phyloP scores from a whole-genome alignment of 2,113 vertebrate species.

The Philantomba maxwellii region DNA sequence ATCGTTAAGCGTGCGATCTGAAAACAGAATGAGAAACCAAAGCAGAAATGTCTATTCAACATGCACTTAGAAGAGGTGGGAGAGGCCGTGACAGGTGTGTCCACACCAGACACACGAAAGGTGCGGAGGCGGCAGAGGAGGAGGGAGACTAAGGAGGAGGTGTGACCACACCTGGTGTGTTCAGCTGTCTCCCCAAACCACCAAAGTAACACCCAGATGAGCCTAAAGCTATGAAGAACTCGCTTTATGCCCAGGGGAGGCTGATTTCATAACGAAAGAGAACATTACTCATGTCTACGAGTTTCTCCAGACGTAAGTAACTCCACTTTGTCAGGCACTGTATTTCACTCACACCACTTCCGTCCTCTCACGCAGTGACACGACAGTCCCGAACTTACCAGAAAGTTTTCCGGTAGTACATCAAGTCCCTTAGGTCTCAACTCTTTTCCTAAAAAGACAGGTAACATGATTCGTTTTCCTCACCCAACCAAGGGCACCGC shows the following conservation, averaged over 20 bases:
- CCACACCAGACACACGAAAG: background rate
- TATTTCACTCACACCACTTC: background rate
- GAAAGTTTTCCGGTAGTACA: constrained; percentile 64
- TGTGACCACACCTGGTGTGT: too few species aligned
- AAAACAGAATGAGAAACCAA: background rate
- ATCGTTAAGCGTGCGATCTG: background rate
- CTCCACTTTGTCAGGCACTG: background rate
- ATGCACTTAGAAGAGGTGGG: fast-evolving
- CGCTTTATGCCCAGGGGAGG: background rate
- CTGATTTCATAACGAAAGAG: fast-evolving
- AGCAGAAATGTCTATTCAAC: fast-evolving
- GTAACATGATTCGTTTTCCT: background rate
- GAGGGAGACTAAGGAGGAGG: background rate
- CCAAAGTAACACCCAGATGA: background rate
- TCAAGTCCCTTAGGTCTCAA: constrained; percentile 48
- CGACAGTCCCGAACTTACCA: constrained; percentile 13
- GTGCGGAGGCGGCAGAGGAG: fast-evolving
- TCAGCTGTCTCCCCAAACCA: background rate
- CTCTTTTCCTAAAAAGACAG: constrained; percentile 73
- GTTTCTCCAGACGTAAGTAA: background rate
- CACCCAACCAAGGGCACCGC: background rate
- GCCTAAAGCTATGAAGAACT: background rate
- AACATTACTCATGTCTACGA: fast-evolving
- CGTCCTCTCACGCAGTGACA: background rate
- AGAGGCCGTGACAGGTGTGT: fast-evolving